Evolutionary conservation across 2,888 invertebrate species (phyloP).

Genomic region (Vanessa cardui): DNA sequence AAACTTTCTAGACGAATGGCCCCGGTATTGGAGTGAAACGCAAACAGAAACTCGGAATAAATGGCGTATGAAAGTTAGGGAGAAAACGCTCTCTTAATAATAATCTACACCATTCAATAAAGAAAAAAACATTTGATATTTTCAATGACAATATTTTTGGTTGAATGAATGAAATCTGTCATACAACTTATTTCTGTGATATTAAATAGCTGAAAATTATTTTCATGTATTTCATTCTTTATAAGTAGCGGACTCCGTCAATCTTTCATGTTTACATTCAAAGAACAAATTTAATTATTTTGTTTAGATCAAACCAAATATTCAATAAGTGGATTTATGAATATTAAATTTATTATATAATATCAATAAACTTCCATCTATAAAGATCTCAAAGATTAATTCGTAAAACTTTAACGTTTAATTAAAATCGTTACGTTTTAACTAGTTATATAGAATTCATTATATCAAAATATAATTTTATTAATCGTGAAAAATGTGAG

Average conservation of each 20-base stretch:
- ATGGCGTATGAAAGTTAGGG: slow-evolving; percentile 56
- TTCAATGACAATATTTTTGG: slow-evolving; percentile 41
- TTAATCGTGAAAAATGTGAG: slow-evolving; percentile 20
- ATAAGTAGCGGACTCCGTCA: slow-evolving; percentile 6
- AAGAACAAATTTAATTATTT: background rate
- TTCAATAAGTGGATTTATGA: slow-evolving; percentile 7
- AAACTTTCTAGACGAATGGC: slow-evolving; percentile 61
- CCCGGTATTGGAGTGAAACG: slow-evolving; percentile 60
- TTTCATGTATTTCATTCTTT: slow-evolving; percentile 11
- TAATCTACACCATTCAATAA: slow-evolving; percentile 47
- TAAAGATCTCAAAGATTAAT: background rate
- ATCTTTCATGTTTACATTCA: slow-evolving; percentile 20
- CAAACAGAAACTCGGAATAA: slow-evolving; percentile 65
- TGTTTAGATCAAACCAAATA: background rate
- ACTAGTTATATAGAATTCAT: background rate
- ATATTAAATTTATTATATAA: slow-evolving; percentile 2
- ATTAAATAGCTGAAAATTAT: slow-evolving; percentile 26
- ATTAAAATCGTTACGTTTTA: background rate
- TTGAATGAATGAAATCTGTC: slow-evolving; percentile 30
- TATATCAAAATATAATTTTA: slow-evolving; percentile 1
- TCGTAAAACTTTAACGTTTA: background rate
- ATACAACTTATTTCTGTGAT: slow-evolving; percentile 34
- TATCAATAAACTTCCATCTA: background rate
- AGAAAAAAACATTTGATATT: slow-evolving; percentile 42
- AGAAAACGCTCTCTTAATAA: slow-evolving; percentile 46